Evolutionary conservation across 1,140 invertebrate species (phyloP), one percentile per base, ranked within the genome.

Genomic region (Stenopsyche tienmushanensis): DNA sequence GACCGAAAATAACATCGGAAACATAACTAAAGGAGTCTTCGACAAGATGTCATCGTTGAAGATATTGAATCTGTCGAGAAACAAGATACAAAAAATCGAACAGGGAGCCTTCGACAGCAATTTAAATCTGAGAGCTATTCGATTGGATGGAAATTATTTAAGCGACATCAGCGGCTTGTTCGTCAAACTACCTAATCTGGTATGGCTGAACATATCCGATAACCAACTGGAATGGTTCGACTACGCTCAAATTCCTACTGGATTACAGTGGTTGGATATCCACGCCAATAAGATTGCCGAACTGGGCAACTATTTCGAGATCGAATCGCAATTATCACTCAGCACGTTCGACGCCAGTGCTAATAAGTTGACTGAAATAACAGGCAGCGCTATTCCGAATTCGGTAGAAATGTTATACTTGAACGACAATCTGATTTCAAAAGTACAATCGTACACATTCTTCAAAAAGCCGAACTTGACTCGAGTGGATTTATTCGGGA

Each of bases 171-270:
- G 86, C 42, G 90, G 89, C 5, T 83, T 96, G 20, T 94, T 97
- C 73, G 85, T 87, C 0, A 92, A 93, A 73, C 82, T 96, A 64
- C 89, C 90, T 41, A 92, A 91, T 79, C 82, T 96, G 66, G 87
- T 94, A 25, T 94, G 92, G 91, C 79, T 97, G 44, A 96, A 96
- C 75, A 90, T 96, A 67, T 95, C 92, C 59, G 91, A 93, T 73
- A 97, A 97, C 81, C 86, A 88, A 62, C 82, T 97, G 41, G 87
- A 90, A 78, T 89, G 88, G 84, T 94, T 97, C 75, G 93, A 96
- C 73, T 96, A 96, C 74, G 91, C 91, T 47, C 86, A 94, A 76
- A 92, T 96, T 80, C 94, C 94, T 52, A 89, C 88, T 63, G 88
- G 90, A 65, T 80, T 97, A 49, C 89, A 94, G 78, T 94, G 91